A percentile compares a stretch with the other conserved stretches of the same genome.
phyloP scores from a whole-genome alignment of 2,888 invertebrate genomes.

The Ischnus inquisitorius region DNA sequence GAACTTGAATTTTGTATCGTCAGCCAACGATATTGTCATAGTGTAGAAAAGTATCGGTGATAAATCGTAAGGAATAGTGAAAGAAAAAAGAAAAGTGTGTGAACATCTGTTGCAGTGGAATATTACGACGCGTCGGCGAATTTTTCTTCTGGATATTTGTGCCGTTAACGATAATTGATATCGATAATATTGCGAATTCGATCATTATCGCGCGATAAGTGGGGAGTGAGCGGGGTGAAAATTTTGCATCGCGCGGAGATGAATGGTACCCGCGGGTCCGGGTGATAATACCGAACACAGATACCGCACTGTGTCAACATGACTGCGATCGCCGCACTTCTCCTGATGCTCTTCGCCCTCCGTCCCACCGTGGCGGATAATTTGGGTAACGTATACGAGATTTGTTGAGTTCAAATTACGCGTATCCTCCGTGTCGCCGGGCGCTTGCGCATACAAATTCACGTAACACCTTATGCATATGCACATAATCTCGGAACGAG shows the following conservation, averaged over 20 bases:
- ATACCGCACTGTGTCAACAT: constrained; percentile 71
- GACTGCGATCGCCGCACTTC: constrained; percentile 70
- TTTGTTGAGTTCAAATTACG: constrained; percentile 27
- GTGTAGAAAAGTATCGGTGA: not conserved
- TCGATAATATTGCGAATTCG: constrained; percentile 47
- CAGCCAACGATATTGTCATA: not conserved
- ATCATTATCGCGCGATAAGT: constrained; percentile 27
- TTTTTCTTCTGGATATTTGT: too few species aligned
- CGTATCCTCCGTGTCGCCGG: not conserved
- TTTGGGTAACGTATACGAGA: constrained; percentile 77
- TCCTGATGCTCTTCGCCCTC: constrained; percentile 72
- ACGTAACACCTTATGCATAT: not conserved
- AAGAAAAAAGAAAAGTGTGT: not conserved
- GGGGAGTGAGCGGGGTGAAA: constrained; percentile 15
- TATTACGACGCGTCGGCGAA: constrained; percentile 1
- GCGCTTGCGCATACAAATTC: constrained; percentile 1
- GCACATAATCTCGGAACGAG: not conserved
- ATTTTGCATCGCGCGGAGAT: constrained; percentile 55
- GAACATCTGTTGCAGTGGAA: not conserved
- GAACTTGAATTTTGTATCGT: constrained; percentile 6
- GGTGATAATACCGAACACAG: constrained; percentile 68
- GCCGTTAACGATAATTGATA: constrained; percentile 32
- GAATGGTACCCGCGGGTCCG: constrained; percentile 70
- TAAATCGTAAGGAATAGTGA: not conserved
- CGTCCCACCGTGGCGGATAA: constrained; percentile 74